phyloP scores from a whole-genome alignment of 92 coral and sea anemone genomes.

The Montipora capitata region DNA sequence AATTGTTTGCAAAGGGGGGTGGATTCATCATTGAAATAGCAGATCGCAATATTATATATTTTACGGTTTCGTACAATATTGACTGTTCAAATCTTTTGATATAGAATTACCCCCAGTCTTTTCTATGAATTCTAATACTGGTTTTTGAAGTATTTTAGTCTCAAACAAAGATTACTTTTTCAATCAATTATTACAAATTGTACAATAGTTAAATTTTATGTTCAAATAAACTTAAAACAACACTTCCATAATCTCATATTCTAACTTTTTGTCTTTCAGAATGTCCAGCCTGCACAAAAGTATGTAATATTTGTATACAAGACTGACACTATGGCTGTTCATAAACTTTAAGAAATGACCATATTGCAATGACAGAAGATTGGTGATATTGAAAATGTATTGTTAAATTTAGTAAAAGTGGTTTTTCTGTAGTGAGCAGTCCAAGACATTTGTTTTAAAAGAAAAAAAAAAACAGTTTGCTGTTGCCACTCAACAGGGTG shows the following conservation, averaged over 20 bases:
- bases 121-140: too few relatives aligned
- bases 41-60: conserved; percentile 2
- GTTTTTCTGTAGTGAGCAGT: too few relatives aligned
- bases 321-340: background rate
- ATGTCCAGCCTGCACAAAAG: conserved; percentile 35
- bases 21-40: background rate
- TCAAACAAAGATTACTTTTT: background rate
- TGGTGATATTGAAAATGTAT: too few relatives aligned
- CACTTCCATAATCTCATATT: background rate
- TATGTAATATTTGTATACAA: background rate
- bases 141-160: background rate
- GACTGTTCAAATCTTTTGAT: background rate
- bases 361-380: too few relatives aligned
- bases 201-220: background rate
- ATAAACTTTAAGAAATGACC: too few relatives aligned
- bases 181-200: background rate
- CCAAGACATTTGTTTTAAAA: too few relatives aligned
- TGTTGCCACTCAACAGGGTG: too few relatives aligned
- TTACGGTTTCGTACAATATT: conserved; percentile 17
- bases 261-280: conserved; percentile 6
- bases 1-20: background rate
- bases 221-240: background rate
- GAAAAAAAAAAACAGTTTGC: too few relatives aligned
- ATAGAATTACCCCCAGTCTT: background rate
- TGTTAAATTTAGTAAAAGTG: too few relatives aligned